Percentiles rank a stretch among this genome's conserved stretches.
Evolutionary conservation across 2,797 vertebrate species (phyloP).

Genomic region (Pterois miles): DNA sequence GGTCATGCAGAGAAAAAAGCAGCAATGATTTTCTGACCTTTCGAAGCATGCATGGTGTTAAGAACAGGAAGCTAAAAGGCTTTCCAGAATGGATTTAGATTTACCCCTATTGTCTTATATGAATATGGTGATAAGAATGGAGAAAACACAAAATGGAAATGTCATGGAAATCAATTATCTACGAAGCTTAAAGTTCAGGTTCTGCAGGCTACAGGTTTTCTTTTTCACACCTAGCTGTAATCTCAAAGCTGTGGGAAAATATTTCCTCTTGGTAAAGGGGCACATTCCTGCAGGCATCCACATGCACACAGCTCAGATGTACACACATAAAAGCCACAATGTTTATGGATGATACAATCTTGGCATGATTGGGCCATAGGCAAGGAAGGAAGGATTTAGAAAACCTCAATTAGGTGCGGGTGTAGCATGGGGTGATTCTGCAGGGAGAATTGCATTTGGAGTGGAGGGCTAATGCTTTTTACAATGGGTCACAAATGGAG

Average conservation of each 20-base stretch:
- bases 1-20: not conserved
- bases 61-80: not conserved
- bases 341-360: constrained; percentile 69
- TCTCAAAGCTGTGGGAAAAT: constrained; percentile 23
- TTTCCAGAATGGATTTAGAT: constrained; percentile 2
- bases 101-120: not conserved
- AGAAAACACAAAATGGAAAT: constrained; percentile 13
- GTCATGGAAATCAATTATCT: constrained; percentile 56
- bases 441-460: constrained; percentile 40
- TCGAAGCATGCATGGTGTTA: not conserved
- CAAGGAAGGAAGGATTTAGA: constrained; percentile 54
- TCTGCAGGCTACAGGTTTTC: not conserved
- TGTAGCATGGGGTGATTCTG: constrained; percentile 31
- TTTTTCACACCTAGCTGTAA: constrained; percentile 1
- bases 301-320: not conserved
- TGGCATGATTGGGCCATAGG: constrained; percentile 58
- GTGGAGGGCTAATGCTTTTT: constrained; percentile 51
- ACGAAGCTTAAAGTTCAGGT: constrained; percentile 40
- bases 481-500: constrained; percentile 62
- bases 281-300: not conserved
- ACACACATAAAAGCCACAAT: constrained; percentile 27
- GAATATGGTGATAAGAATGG: constrained; percentile 18
- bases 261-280: constrained; percentile 14
- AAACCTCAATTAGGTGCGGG: constrained; percentile 60
- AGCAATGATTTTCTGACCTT: constrained; percentile 9